Evolutionary conservation across 2,113 vertebrate species (phyloP).

Genomic region (Oreamnos americanus): DNA sequence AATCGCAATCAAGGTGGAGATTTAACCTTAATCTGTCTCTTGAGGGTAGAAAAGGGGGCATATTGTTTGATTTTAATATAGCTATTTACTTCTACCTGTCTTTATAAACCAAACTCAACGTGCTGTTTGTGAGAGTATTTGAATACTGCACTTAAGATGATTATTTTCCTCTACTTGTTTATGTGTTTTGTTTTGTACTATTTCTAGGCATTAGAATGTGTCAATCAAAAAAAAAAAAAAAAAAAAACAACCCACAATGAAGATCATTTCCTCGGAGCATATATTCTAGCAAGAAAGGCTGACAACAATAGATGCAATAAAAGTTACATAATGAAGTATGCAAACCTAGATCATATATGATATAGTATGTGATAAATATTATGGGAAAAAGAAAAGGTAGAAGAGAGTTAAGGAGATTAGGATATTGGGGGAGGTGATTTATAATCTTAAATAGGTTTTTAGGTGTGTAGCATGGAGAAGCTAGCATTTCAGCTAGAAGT

Average conservation of each 20-base stretch:
- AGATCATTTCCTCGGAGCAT: not conserved
- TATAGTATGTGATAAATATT: not conserved
- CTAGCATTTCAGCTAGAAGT: not conserved
- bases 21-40: not conserved
- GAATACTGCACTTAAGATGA: not conserved
- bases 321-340: not conserved
- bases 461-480: not conserved
- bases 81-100: not conserved
- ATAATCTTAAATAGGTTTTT: slow-evolving; percentile 32
- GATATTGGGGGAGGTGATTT: not conserved
- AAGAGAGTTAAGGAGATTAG: not conserved
- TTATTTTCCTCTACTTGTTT: not conserved
- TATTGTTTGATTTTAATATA: not conserved
- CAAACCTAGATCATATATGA: not conserved
- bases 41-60: not conserved
- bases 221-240: not conserved
- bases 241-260: not conserved
- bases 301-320: not conserved
- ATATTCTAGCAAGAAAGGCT: not conserved
- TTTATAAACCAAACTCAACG: not conserved
- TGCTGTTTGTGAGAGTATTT: not conserved
- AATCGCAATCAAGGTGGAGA: not conserved
- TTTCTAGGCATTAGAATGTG: not conserved
- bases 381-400: not conserved
- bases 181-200: not conserved